Evolutionary conservation across 2,888 invertebrate species (phyloP).

Genomic region (Plemyria rubiginata): DNA sequence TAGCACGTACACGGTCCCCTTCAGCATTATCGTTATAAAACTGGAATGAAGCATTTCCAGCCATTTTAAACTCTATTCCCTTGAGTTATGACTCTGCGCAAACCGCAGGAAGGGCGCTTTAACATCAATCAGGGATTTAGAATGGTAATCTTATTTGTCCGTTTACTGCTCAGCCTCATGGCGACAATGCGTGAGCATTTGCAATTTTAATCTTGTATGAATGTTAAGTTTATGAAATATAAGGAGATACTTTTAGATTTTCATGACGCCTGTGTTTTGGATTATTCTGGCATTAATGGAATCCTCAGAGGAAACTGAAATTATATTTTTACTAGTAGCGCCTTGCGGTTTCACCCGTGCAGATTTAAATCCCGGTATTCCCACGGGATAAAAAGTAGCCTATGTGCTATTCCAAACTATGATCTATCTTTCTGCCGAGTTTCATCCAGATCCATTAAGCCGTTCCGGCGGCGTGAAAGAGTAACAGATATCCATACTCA

Average conservation of each 20-base stretch:
- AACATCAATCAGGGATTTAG: slow-evolving; percentile 76
- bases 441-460: no score
- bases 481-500: no score
- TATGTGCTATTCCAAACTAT: no score
- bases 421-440: no score
- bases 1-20: slow-evolving; percentile 30
- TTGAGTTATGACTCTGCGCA: slow-evolving; percentile 57
- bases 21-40: slow-evolving; percentile 29
- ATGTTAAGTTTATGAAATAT: slow-evolving; percentile 13
- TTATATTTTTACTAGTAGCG: no score
- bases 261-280: neutral
- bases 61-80: slow-evolving; percentile 37
- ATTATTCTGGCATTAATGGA: neutral
- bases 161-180: slow-evolving; percentile 44
- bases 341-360: no score
- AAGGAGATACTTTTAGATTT: neutral
- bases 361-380: no score
- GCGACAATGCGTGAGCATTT: slow-evolving; percentile 34
- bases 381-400: no score
- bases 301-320: neutral
- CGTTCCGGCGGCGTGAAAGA: no score
- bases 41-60: slow-evolving; percentile 35
- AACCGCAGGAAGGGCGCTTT: slow-evolving; percentile 56
- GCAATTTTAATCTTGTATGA: slow-evolving; percentile 47
- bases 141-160: slow-evolving; percentile 70